phyloP scores from a whole-genome alignment of 2,888 invertebrate genomes.

The Brachypterus glaber region DNA sequence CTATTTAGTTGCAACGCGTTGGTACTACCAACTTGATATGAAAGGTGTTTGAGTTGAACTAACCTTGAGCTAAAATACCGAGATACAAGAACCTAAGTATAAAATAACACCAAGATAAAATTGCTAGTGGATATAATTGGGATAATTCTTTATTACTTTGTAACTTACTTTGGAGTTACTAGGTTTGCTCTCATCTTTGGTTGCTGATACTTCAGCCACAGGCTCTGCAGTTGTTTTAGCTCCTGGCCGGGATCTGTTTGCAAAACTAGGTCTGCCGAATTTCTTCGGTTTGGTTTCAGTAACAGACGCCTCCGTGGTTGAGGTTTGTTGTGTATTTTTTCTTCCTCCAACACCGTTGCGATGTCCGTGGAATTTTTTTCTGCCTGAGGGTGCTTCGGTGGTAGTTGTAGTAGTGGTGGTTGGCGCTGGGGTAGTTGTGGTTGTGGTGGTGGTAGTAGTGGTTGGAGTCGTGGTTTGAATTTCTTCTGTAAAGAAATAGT shows the following conservation, averaged over 20 bases:
- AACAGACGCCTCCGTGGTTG: constrained; percentile 40
- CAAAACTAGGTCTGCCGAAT: constrained; percentile 39
- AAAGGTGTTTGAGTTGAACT: no score
- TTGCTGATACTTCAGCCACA: constrained; percentile 32
- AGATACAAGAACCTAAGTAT: no score
- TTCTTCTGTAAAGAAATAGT: no score
- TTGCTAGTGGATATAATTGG: no score
- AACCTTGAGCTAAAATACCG: no score
- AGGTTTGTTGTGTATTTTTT: constrained; percentile 31
- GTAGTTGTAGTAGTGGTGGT: constrained; percentile 39
- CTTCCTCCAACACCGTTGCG: constrained; percentile 24
- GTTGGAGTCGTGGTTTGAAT: constrained; percentile 50
- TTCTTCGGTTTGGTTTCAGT: constrained; percentile 44
- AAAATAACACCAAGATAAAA: no score
- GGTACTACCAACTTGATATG: no score
- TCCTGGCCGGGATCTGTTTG: constrained; percentile 42
- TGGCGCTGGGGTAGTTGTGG: constrained; percentile 43
- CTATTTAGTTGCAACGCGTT: no score
- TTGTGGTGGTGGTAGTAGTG: constrained; percentile 45
- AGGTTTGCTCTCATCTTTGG: constrained; percentile 40
- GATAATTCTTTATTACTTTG: background rate
- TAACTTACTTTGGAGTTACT: constrained; percentile 30
- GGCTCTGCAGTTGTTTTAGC: constrained; percentile 36
- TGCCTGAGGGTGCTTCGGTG: constrained; percentile 30
- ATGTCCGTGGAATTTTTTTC: constrained; percentile 6